Base-by-base conservation (phyloP, 2,888 invertebrate genomes). In the Phorcus lineatus region DNA sequence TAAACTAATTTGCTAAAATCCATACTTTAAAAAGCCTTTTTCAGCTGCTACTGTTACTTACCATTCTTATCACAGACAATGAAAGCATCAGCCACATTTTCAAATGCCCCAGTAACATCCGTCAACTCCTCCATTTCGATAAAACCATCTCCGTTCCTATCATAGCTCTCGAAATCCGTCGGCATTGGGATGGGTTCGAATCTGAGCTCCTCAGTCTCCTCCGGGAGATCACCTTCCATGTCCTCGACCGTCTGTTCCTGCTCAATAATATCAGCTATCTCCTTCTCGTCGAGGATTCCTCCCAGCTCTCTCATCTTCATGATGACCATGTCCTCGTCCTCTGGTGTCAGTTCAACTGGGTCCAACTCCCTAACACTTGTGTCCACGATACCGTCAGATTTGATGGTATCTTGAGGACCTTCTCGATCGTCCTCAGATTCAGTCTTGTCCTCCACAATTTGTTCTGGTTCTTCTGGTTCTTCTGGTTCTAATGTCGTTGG, bases 131-230 rank as follows among this genome's bases (percentile, higher is more conserved):
- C 17, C 19, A 77, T 31, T 13, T 17, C 53, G 19, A 77, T 77
- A 28, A 31, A 77, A n/a, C 77, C 77, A 36, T 77, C 77, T 1
- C 55, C 36, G 55, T 77, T 54, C 1, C 22, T 28, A 16, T 77
- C 77, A 36, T 77, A 77, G 16, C 55, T 55, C n/a, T 77, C 22
- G 52, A 77, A 77, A 11, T 57, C 36, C 40, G 53, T 53, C 11
- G 77, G 77, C 77, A 77, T 77, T 36, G 55, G 77, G 36, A 77
- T 77, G n/a, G 77, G 77, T 55, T 77, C 77, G 40, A 77, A 77
- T 22, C 31, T 36, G 1, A 31, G 16, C 31, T 31, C 57, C 36
- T 77, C 55, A 17, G 7, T 74, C 22, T 74, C 52, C 53, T 74
- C 74, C 19, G 62, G 62, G 17, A 62, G 24, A n/a, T 62, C 62